These are phyloP conservation scores for Cyanoderma ruficeps DNA, from an alignment of 2,113 vertebrate genomes.

Conservation along the genomic window DNA sequence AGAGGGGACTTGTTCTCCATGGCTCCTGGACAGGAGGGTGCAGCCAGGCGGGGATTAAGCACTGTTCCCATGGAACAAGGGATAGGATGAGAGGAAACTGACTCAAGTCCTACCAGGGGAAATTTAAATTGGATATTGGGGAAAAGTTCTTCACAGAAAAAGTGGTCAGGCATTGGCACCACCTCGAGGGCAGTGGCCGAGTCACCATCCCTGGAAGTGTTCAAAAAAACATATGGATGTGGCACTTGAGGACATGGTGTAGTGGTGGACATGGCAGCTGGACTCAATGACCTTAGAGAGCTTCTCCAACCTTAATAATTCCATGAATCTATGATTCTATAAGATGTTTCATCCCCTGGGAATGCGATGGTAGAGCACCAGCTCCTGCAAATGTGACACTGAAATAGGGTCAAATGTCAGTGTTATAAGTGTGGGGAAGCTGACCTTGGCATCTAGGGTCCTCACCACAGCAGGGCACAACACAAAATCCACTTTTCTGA, in stretches of 20 bases:
- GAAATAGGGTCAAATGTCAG: background rate
- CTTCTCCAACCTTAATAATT: background rate
- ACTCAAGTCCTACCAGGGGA: background rate
- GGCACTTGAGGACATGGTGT: background rate
- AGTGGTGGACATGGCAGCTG: background rate
- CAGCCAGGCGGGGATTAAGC: background rate
- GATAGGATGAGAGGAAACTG: background rate
- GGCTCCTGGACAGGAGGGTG: background rate
- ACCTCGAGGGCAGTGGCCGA: background rate
- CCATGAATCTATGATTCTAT: background rate
- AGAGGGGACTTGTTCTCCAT: background rate
- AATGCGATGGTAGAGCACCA: rapidly evolving
- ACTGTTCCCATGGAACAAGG: background rate
- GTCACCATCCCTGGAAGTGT: background rate
- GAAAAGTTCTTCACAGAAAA: background rate
- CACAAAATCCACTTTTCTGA: background rate
- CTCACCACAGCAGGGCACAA: background rate
- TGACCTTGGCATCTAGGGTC: background rate
- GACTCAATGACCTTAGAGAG: background rate
- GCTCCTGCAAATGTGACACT: background rate
- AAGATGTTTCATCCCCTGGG: background rate
- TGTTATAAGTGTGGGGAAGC: rapidly evolving
- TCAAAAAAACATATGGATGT: background rate
- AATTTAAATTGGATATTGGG: background rate
- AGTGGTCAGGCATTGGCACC: background rate